Percentiles rank a stretch among this genome's conserved stretches.
phyloP scores from a whole-genome alignment of 2,797 vertebrate genomes.

The Malacoctenus gilli region DNA sequence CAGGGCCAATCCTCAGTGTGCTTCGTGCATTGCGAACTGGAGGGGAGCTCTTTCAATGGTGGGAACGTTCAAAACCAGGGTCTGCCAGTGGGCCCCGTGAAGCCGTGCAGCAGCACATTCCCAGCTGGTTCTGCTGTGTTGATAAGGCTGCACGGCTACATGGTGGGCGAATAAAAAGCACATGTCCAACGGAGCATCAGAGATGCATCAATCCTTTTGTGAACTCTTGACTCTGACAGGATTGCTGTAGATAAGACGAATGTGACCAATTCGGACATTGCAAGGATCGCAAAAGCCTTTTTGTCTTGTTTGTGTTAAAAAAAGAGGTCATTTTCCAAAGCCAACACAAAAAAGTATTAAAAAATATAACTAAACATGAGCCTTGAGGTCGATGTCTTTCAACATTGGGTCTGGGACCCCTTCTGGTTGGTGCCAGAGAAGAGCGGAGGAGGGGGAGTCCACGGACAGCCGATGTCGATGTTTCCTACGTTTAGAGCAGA shows the following conservation, averaged over 20 bases:
- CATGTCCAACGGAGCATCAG: conserved; percentile 68
- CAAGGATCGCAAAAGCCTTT: conserved; percentile 36
- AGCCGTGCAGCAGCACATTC: conserved; percentile 52
- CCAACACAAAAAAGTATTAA: too few species aligned
- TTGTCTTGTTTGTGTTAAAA: conserved; percentile 26
- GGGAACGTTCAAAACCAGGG: too few species aligned
- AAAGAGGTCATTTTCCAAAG: background rate
- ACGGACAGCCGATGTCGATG: too few species aligned
- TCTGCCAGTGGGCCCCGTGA: conserved; percentile 37
- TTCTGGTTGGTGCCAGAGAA: too few species aligned
- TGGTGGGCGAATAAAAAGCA: conserved; percentile 76
- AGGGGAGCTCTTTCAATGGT: conserved; percentile 18
- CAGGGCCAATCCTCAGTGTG: conserved; percentile 7
- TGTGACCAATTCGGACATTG: conserved; percentile 50
- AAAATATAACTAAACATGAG: too few species aligned
- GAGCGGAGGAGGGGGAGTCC: too few species aligned
- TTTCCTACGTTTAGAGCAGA: too few species aligned
- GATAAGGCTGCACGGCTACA: conserved; percentile 62
- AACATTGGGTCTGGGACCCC: too few species aligned
- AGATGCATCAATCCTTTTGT: conserved; percentile 67
- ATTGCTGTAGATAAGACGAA: conserved; percentile 55
- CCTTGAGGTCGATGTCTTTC: too few species aligned
- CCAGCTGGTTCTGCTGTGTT: conserved; percentile 64
- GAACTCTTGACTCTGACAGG: conserved; percentile 69
- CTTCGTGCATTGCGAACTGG: too few species aligned